Conservation (phyloP, 2,888 invertebrate species). For the Tinea trinotella region DNA sequence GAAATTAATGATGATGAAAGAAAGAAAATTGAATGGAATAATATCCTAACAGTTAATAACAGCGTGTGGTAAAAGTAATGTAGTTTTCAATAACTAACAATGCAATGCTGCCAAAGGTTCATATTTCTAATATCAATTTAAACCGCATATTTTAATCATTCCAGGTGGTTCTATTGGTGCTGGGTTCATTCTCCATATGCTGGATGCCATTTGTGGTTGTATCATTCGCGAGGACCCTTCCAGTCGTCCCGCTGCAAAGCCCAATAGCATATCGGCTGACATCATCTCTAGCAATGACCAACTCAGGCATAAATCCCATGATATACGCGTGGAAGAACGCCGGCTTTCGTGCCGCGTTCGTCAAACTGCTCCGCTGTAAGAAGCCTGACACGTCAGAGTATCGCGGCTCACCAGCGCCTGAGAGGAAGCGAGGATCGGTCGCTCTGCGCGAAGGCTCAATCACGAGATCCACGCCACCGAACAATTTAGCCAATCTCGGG, state of each 20-base stretch:
- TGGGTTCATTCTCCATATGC: slow-evolving; percentile 85
- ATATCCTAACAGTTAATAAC: too few species aligned
- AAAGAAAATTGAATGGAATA: too few species aligned
- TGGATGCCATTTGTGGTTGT: slow-evolving; percentile 86
- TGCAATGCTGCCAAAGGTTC: too few species aligned
- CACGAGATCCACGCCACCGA: slow-evolving; percentile 45
- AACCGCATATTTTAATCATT: too few species aligned
- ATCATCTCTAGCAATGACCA: slow-evolving; percentile 82
- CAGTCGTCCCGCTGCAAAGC: slow-evolving; percentile 61
- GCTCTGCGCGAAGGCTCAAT: slow-evolving; percentile 62
- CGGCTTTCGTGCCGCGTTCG: slow-evolving; percentile 82
- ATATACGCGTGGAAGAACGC: slow-evolving; percentile 91
- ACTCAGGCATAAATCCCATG: slow-evolving; percentile 85
- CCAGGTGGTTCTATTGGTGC: slow-evolving; percentile 82
- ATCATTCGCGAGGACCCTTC: slow-evolving; percentile 74
- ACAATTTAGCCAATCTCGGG: slow-evolving; percentile 38
- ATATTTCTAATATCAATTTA: too few species aligned
- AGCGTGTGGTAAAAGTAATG: too few species aligned
- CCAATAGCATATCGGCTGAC: slow-evolving; percentile 75
- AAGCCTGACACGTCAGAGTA: slow-evolving; percentile 73
- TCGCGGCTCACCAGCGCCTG: slow-evolving; percentile 70
- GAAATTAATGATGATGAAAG: too few species aligned
- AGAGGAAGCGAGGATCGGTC: slow-evolving; percentile 62
- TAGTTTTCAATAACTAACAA: too few species aligned
- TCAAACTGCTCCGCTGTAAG: slow-evolving; percentile 76